Evolutionary conservation across 2,888 invertebrate species (phyloP), one percentile per base, ranked within the genome.

Genomic region (Salpingus planirostris): DNA sequence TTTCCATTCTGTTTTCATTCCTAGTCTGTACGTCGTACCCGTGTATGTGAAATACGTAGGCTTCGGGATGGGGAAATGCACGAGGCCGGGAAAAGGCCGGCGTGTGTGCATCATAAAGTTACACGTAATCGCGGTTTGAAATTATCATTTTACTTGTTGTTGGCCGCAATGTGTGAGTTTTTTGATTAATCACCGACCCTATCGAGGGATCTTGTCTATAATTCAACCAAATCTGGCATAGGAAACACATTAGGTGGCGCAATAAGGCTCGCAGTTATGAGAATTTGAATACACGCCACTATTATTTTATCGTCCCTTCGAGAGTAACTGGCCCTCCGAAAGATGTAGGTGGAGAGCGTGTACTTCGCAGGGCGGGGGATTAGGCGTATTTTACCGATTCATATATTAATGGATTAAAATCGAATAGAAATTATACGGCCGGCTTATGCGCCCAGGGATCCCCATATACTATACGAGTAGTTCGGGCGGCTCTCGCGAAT

Each of bases 241-340:
- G 33, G 30, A 38, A 38, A 30, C 42, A 48, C 46, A 52, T 50
- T 52, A 52, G 50, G 45, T 46, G 46, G 49, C 46, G 49, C 46
- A 49, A 48, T 38, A 49, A 50, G 47, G 46, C 44, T 44, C 42
- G 47, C 43, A 49, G 47, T 54, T 54, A 52, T 52, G 54, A 48
- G 50, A 50, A 52, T 54, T 54, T 54, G 54, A 55, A 54, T 54
- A 50, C 51, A 43, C 44, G 45, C 47, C 43, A 49, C 49, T 51
- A 51, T 51, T 44, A 48, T 40, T 48, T 51, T 51, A 51, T 47
- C 40, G 46, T 40, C 33, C 51, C 47, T 29, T 27, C 23, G 51
- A 49, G 51, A 40, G 40, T 40, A 44, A 42, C 44, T 49, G 46
- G 42, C 47, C 46, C 46, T 49, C 47, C 50, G 43, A 51, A 50